Evolutionary conservation across 2,113 vertebrate species (phyloP).

Genomic region (Oceanodroma tethys): DNA sequence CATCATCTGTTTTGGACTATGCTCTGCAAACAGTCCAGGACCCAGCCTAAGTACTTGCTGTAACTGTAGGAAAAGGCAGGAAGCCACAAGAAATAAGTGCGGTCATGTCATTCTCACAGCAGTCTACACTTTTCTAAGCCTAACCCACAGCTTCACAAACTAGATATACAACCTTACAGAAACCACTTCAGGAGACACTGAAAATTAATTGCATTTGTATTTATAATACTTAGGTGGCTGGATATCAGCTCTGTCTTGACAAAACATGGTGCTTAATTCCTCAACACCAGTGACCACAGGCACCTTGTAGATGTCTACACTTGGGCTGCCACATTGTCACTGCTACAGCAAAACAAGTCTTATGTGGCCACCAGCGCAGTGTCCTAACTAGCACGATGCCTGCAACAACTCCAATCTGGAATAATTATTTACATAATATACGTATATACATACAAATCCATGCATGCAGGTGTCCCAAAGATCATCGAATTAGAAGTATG

Average conservation of each 20-base stretch:
- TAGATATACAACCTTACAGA: not conserved
- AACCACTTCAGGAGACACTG: not conserved
- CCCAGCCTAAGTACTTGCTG: not conserved
- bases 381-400: not conserved
- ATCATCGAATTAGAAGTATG: not conserved
- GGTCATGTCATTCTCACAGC: not conserved
- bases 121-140: not conserved
- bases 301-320: too few relatives aligned
- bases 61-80: not conserved
- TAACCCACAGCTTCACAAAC: not conserved
- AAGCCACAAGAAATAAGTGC: not conserved
- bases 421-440: not conserved
- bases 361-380: not conserved
- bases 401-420: not conserved
- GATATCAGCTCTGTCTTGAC: not conserved
- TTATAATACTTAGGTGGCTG: not conserved
- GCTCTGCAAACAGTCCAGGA: not conserved
- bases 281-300: not conserved
- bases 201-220: not conserved
- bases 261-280: not conserved
- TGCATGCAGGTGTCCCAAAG: not conserved
- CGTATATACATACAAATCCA: not conserved
- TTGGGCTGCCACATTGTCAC: not conserved
- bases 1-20: not conserved
- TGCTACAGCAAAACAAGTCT: not conserved